These are phyloP conservation scores for Plemyria rubiginata DNA, from an alignment of 2,888 invertebrate genomes.

Conservation along the genomic window DNA sequence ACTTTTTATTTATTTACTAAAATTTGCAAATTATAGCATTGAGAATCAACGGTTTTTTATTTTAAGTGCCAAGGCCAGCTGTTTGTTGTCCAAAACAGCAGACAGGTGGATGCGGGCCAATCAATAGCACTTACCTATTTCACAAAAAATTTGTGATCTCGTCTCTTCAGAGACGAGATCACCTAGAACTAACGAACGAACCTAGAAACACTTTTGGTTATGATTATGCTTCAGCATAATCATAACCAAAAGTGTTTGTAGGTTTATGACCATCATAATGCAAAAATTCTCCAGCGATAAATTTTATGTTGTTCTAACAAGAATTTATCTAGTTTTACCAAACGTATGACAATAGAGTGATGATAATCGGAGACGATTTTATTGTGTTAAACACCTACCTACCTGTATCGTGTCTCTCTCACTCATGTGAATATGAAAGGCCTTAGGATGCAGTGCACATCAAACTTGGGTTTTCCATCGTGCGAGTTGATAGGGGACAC, in stretches of 20 bases:
- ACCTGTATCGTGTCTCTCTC: too few species aligned
- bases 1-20: not conserved
- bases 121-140: constrained; percentile 82
- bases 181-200: too few species aligned
- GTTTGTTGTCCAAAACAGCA: constrained; percentile 79
- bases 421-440: not conserved
- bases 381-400: not conserved
- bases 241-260: constrained; percentile 57
- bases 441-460: constrained; percentile 51
- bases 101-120: constrained; percentile 78
- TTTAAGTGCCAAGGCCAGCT: constrained; percentile 58
- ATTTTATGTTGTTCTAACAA: not conserved
- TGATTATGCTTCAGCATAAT: too few species aligned
- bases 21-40: not conserved
- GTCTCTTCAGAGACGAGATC: too few species aligned
- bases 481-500: constrained; percentile 66
- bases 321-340: not conserved
- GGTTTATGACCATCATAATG: constrained; percentile 32
- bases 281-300: constrained; percentile 48
- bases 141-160: constrained; percentile 73
- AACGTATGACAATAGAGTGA: not conserved
- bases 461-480: constrained; percentile 55
- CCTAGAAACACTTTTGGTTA: too few species aligned
- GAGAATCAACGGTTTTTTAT: not conserved
- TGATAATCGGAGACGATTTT: not conserved